Evolutionary conservation across 2,888 invertebrate species (phyloP).

Genomic region (Slavum lentiscoides): DNA sequence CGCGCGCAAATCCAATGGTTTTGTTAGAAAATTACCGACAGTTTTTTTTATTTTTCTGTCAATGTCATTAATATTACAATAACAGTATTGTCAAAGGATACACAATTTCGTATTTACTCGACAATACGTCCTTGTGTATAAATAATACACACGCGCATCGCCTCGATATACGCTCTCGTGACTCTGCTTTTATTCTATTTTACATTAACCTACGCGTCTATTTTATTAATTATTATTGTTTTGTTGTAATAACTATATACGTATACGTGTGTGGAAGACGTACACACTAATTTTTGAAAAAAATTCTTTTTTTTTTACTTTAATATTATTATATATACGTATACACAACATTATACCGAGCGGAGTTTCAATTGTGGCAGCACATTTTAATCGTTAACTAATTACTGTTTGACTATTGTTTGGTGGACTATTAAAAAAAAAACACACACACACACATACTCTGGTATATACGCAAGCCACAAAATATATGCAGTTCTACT

Average conservation of each 20-base stretch:
- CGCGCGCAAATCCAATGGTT: too few species aligned
- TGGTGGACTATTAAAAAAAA: not conserved
- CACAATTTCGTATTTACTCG: not conserved
- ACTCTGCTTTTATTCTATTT: not conserved
- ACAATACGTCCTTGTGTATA: slow-evolving; percentile 27
- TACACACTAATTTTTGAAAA: slow-evolving; percentile 4
- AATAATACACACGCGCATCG: not conserved
- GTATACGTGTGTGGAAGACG: not conserved
- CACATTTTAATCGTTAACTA: slow-evolving; percentile 31
- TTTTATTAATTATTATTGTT: slow-evolving; percentile 2
- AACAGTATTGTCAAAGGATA: too few species aligned
- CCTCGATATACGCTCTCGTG: not conserved
- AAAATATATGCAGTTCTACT: too few species aligned
- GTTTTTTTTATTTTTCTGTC: too few species aligned
- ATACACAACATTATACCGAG: too few species aligned
- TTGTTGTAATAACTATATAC: not conserved
- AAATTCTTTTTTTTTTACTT: too few species aligned
- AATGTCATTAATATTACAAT: too few species aligned
- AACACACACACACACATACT: not conserved
- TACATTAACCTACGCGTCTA: not conserved
- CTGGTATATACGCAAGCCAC: too few species aligned
- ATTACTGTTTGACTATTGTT: slow-evolving; percentile 32
- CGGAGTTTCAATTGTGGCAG: slow-evolving; percentile 14
- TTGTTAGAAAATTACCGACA: too few species aligned
- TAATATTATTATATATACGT: too few species aligned